These are phyloP conservation scores for Huso huso DNA, from an alignment of 2,797 vertebrate genomes.

Conservation along the genomic window DNA sequence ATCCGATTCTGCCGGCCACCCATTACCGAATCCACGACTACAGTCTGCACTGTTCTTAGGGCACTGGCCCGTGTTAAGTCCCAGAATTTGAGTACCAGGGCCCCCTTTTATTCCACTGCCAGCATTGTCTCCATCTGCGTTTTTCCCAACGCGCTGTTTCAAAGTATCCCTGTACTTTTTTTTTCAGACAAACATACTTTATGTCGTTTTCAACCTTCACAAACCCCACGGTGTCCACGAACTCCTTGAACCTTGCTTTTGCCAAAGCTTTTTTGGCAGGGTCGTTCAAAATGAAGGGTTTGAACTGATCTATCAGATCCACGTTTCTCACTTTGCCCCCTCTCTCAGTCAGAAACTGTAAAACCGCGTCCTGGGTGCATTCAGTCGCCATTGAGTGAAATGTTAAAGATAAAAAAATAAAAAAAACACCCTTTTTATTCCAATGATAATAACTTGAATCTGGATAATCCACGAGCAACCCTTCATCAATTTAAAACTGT, in stretches of 20 bases:
- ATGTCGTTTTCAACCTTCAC: constrained; percentile 67
- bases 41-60: background rate
- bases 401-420: constrained; percentile 3
- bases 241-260: constrained; percentile 57
- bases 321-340: constrained; percentile 60
- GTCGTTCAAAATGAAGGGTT: constrained; percentile 46
- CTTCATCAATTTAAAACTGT: background rate
- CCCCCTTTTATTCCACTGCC: constrained; percentile 4
- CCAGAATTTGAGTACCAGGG: too few species aligned
- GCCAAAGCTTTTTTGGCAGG: constrained; percentile 41
- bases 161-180: constrained; percentile 44
- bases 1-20: background rate
- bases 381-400: constrained; percentile 53
- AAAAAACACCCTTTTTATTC: constrained; percentile 12
- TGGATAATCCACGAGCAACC: background rate
- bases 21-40: background rate
- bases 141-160: constrained; percentile 34
- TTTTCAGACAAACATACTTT: constrained; percentile 70
- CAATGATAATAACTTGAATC: too few species aligned
- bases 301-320: constrained; percentile 65
- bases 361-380: constrained; percentile 49
- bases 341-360: constrained; percentile 57
- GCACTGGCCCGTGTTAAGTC: too few species aligned
- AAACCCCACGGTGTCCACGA: constrained; percentile 67
- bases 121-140: constrained; percentile 23